Percentiles rank a stretch among this genome's conserved stretches.
Conservation (phyloP, 2,113 vertebrate genomes). For the Hyperopisus bebe region DNA sequence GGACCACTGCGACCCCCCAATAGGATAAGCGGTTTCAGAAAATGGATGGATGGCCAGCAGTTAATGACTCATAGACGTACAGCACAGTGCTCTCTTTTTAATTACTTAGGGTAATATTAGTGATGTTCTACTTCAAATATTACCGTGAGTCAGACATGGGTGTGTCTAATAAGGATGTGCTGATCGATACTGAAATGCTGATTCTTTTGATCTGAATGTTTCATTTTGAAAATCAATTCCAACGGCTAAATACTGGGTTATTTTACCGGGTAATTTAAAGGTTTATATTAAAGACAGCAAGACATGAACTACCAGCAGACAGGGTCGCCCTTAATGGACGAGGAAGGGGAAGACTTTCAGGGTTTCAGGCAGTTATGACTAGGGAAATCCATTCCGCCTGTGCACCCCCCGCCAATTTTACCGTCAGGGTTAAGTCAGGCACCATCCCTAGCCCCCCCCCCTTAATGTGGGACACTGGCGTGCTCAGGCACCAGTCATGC, state of each 20-base stretch:
- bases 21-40: not conserved
- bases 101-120: not conserved
- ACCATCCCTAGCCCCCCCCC: not conserved
- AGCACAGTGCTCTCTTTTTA: not conserved
- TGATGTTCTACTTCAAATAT: not conserved
- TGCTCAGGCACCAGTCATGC: not conserved
- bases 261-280: not conserved
- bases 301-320: not conserved
- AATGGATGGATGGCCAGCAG: not conserved
- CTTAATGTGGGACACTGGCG: not conserved
- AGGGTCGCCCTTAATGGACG: not conserved
- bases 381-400: not conserved
- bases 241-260: not conserved
- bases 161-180: not conserved
- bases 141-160: not conserved
- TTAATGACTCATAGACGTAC: not conserved
- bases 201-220: not conserved
- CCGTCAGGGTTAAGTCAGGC: not conserved
- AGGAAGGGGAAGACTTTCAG: not conserved
- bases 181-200: not conserved
- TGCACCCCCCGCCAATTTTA: not conserved
- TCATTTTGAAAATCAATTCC: not conserved
- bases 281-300: not conserved
- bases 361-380: not conserved
- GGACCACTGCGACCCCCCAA: not conserved